These are phyloP conservation scores for Drosophila littoralis DNA, from an alignment of 1,140 invertebrate genomes.

Conservation along the genomic window DNA sequence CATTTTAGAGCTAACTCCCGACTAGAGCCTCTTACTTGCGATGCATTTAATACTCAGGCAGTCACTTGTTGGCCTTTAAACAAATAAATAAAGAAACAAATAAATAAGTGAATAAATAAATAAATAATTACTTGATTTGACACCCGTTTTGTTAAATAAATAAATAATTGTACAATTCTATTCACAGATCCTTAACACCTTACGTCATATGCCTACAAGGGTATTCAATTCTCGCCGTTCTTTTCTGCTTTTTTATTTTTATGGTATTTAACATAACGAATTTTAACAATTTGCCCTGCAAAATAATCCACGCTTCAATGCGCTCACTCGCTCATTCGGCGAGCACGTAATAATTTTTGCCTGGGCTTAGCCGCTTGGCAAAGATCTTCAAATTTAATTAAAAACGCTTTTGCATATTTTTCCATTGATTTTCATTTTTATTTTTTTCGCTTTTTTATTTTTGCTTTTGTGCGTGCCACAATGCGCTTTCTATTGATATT, in stretches of 20 bases:
- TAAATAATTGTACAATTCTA: too few relatives aligned
- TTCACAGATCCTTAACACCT: too few relatives aligned
- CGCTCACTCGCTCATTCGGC: slow-evolving; percentile 26
- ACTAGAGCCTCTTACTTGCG: too few relatives aligned
- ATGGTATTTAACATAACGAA: background rate
- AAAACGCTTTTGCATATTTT: slow-evolving; percentile 72
- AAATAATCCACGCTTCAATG: slow-evolving; percentile 68
- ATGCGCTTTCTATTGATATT: slow-evolving; percentile 39
- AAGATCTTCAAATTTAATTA: slow-evolving; percentile 76
- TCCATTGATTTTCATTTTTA: slow-evolving; percentile 59
- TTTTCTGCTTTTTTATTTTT: background rate
- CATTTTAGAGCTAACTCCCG: too few relatives aligned
- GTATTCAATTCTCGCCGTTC: slow-evolving; percentile 7
- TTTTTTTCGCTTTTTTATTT: background rate
- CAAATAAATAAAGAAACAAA: too few relatives aligned
- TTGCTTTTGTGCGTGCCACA: slow-evolving; percentile 9
- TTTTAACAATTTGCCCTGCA: slow-evolving; percentile 43
- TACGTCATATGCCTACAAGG: background rate
- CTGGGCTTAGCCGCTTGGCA: slow-evolving; percentile 28
- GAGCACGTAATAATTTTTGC: slow-evolving; percentile 53
- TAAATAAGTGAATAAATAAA: too few relatives aligned
- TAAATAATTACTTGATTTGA: too few relatives aligned
- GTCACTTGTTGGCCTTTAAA: too few relatives aligned
- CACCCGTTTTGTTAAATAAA: too few relatives aligned
- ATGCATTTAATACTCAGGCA: too few relatives aligned